Evolutionary conservation across 2,888 invertebrate species (phyloP).

Genomic region (Amphipoea lucens): DNA sequence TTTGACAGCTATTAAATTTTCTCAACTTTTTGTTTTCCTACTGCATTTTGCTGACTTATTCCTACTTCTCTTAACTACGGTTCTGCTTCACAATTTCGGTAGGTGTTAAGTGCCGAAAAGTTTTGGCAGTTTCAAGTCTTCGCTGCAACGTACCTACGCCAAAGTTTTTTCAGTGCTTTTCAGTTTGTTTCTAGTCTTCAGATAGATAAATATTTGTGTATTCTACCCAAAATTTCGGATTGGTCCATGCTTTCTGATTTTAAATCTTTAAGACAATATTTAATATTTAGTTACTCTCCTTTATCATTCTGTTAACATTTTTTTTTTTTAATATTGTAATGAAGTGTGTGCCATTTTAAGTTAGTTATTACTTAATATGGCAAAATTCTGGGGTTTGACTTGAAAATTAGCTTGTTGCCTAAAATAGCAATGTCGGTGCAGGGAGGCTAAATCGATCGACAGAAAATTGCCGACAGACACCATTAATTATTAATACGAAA

Average conservation of each 20-base stretch:
- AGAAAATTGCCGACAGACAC: neutral
- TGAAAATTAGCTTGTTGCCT: neutral
- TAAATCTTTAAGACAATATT: neutral
- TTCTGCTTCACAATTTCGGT: neutral
- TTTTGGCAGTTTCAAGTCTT: neutral
- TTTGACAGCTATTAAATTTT: neutral
- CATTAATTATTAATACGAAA: conserved; percentile 3
- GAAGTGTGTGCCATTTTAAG: neutral
- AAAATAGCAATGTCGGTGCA: neutral
- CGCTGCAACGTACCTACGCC: neutral
- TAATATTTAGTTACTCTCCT: neutral
- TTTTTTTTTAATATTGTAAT: neutral
- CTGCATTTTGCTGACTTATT: neutral
- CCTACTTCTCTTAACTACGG: neutral
- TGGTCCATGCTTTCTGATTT: neutral
- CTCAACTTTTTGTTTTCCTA: neutral
- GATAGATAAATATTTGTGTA: neutral
- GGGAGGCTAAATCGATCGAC: neutral
- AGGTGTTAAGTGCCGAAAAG: neutral
- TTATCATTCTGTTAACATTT: no score
- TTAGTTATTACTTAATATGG: neutral
- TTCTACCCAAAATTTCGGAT: neutral
- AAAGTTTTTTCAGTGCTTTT: neutral
- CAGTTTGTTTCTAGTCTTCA: neutral
- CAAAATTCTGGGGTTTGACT: neutral